These are phyloP conservation scores for Poliocrania exsul DNA, from an alignment of 2,797 vertebrate genomes.

Conservation along the genomic window DNA sequence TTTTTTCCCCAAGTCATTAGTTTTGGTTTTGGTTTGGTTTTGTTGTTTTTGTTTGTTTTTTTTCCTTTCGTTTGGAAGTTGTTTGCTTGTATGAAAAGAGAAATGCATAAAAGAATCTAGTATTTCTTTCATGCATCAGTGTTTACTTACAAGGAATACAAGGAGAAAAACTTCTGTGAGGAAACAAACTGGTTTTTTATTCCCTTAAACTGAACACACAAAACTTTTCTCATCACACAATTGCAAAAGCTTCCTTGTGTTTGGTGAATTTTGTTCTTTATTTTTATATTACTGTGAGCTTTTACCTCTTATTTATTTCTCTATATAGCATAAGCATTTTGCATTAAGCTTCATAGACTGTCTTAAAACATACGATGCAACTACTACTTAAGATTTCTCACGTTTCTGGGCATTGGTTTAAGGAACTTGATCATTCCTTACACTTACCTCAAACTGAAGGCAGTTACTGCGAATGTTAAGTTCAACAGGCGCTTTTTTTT, in stretches of 20 bases:
- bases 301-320: not conserved
- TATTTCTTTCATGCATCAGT: not conserved
- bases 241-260: not conserved
- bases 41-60: not conserved
- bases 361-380: rapidly evolving
- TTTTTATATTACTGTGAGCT: not conserved
- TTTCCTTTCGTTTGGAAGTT: not conserved
- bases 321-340: not conserved
- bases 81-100: not conserved
- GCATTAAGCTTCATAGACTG: not conserved
- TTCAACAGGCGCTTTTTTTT: not conserved
- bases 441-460: not conserved
- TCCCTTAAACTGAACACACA: not conserved
- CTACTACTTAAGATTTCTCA: not conserved
- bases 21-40: not conserved
- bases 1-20: not conserved
- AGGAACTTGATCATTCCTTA: not conserved
- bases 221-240: not conserved
- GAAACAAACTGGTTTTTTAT: not conserved
- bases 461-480: not conserved
- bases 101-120: not conserved
- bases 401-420: rapidly evolving
- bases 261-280: not conserved
- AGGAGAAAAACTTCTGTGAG: not conserved
- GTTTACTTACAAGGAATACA: not conserved